phyloP scores from a whole-genome alignment of 2,797 vertebrate species.

The Heterohyrax brucei region DNA sequence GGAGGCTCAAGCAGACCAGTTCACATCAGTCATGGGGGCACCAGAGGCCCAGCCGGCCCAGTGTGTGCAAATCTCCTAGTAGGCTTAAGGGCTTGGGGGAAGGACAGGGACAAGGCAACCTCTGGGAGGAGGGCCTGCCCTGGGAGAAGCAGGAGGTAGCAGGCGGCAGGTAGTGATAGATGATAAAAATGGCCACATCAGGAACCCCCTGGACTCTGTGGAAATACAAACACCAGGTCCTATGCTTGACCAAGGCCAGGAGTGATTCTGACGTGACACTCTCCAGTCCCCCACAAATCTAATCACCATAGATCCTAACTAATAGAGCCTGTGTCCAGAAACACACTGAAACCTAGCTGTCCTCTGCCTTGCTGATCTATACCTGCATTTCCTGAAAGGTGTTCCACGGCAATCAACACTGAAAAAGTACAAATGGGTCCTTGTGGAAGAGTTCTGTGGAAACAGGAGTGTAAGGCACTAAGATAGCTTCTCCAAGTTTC shows the following conservation, averaged over 20 bases:
- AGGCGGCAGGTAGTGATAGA: neutral
- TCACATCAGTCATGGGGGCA: neutral
- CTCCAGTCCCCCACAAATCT: neutral
- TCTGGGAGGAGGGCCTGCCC: slow-evolving; percentile 1
- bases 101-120: neutral
- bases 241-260: neutral
- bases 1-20: neutral
- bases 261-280: neutral
- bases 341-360: neutral
- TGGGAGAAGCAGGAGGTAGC: neutral
- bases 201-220: neutral
- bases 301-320: neutral
- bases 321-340: neutral
- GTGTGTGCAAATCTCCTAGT: neutral
- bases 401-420: neutral
- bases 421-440: neutral
- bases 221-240: neutral
- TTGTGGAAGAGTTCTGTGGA: neutral
- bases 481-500: slow-evolving; percentile 20
- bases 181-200: neutral
- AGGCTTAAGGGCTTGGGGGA: neutral
- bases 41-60: neutral
- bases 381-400: neutral
- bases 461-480: neutral
- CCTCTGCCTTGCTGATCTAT: neutral